These are phyloP conservation scores for Rattus norvegicus DNA, from an alignment of 2,113 vertebrate genomes.

Conservation along the genomic window GRCr8 NC_086022.1:125761001-125761500, in stretches of 20 bases:
- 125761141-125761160: neutral
- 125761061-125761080: neutral
- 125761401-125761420: neutral
- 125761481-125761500: neutral
- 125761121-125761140: neutral
- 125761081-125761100: too few species aligned
- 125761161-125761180: neutral
- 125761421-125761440: neutral
- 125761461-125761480: too few species aligned
- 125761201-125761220: neutral
- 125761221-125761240: neutral
- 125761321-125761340: neutral
- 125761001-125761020: neutral
- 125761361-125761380: neutral
- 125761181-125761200: neutral
- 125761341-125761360: neutral
- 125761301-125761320: neutral
- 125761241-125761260: neutral
- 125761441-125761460: neutral
- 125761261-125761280: neutral
- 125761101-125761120: neutral
- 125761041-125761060: neutral
- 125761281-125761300: neutral
- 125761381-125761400: neutral
- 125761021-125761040: neutral